Percentiles rank a stretch among this genome's conserved stretches.
These are phyloP conservation scores for Aleiodes alternator DNA, from an alignment of 2,888 invertebrate species.

Conservation along the genomic window DNA sequence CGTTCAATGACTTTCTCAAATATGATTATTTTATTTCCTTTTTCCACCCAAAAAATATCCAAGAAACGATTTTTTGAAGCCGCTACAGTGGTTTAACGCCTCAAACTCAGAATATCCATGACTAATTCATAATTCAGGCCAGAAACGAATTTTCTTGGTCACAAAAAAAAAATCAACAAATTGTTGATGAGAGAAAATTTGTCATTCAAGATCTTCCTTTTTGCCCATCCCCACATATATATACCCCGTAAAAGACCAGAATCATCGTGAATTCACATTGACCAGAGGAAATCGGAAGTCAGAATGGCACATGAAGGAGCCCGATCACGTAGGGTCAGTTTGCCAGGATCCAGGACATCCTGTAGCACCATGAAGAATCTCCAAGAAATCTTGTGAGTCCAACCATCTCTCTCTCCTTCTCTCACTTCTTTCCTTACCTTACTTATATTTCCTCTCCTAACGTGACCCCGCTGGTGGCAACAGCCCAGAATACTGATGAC, in stretches of 20 bases:
- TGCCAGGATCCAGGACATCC: slow-evolving; percentile 64
- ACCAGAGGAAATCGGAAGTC: slow-evolving; percentile 61
- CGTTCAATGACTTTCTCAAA: too few relatives aligned
- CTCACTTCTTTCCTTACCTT: slow-evolving; percentile 34
- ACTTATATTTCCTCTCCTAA: slow-evolving; percentile 47
- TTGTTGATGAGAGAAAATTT: slow-evolving; percentile 15
- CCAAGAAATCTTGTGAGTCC: slow-evolving; percentile 66
- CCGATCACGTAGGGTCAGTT: slow-evolving; percentile 69
- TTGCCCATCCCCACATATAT: not conserved
- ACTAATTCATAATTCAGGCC: too few relatives aligned
- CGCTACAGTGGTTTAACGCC: too few relatives aligned
- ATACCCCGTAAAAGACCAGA: slow-evolving; percentile 19
- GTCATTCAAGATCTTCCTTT: slow-evolving; percentile 14
- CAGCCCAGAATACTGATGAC: slow-evolving; percentile 62
- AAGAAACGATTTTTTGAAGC: too few relatives aligned
- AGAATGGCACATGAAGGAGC: slow-evolving; percentile 66
- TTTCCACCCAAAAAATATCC: too few relatives aligned
- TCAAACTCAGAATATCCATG: too few relatives aligned
- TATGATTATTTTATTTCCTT: too few relatives aligned
- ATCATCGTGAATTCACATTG: slow-evolving; percentile 61
- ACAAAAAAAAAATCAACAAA: not conserved
- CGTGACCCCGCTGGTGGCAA: slow-evolving; percentile 60
- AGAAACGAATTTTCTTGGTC: too few relatives aligned
- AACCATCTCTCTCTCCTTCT: slow-evolving; percentile 16
- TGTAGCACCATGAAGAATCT: slow-evolving; percentile 66